Percentiles rank a stretch among this genome's conserved stretches.
phyloP scores from a whole-genome alignment of 2,888 invertebrate genomes.

The Octonoba sinensis region DNA sequence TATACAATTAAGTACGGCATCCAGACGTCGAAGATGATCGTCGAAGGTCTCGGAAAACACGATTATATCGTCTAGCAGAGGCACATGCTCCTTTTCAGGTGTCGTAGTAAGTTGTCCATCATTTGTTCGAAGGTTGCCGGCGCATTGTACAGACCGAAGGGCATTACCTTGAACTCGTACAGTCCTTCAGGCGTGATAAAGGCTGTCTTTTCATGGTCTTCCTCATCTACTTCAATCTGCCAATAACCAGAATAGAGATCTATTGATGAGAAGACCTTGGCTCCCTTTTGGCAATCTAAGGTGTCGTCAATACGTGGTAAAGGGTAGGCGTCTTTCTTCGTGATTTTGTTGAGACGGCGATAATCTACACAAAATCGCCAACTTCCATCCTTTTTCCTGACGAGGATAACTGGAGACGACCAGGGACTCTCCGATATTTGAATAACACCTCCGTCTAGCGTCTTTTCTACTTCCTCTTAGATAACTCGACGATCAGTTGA shows the following conservation, averaged over 20 bases:
- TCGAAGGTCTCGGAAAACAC: too few relatives aligned
- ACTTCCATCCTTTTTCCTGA: background rate
- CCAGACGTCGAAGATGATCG: too few relatives aligned
- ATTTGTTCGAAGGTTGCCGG: conserved; percentile 66
- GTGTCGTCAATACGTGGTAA: conserved; percentile 17
- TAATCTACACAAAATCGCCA: conserved; percentile 4
- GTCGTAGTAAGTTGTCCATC: conserved; percentile 66
- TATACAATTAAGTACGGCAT: too few relatives aligned
- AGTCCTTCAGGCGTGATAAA: conserved; percentile 55
- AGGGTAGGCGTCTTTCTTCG: conserved; percentile 8
- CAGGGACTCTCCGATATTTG: conserved; percentile 1
- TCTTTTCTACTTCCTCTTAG: conserved; percentile 6
- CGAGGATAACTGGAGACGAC: background rate
- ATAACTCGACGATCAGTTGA: background rate
- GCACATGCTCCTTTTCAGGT: conserved; percentile 41
- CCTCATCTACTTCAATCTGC: conserved; percentile 6
- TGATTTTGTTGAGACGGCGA: conserved; percentile 4
- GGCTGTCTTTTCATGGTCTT: conserved; percentile 64
- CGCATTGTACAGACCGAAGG: conserved; percentile 67
- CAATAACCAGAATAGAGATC: conserved; percentile 18
- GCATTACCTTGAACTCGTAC: conserved; percentile 63
- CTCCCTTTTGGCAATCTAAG: conserved; percentile 5
- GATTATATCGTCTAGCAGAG: too few relatives aligned
- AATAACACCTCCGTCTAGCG: conserved; percentile 12
- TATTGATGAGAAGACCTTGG: conserved; percentile 15